Percentiles rank a stretch among this genome's conserved stretches.
Conservation (phyloP, 2,888 invertebrate genomes). For the Leucophora obtusa region DNA sequence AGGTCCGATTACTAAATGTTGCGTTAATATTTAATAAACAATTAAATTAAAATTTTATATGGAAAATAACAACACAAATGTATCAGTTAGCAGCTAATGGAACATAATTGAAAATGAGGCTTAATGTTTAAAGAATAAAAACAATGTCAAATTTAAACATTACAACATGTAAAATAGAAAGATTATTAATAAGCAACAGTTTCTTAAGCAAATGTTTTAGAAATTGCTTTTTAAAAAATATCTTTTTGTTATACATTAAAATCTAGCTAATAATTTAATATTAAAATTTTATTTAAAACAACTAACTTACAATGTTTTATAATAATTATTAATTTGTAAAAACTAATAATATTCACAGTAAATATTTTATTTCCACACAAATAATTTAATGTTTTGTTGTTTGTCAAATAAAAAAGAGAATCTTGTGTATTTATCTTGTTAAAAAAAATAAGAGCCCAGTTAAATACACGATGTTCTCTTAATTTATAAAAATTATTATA, state of each 20-base stretch:
- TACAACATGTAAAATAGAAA: too few relatives aligned
- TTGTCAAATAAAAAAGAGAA: constrained; percentile 45
- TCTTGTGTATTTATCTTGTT: constrained; percentile 57
- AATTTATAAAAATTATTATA: not conserved
- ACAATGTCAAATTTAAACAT: not conserved
- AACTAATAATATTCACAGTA: constrained; percentile 9
- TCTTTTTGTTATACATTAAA: not conserved
- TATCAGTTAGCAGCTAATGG: too few relatives aligned
- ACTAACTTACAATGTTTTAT: constrained; percentile 21
- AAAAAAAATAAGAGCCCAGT: constrained; percentile 51
- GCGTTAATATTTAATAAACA: too few relatives aligned
- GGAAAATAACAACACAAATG: too few relatives aligned
- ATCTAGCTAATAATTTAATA: constrained; percentile 10
- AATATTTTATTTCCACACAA: constrained; percentile 13
- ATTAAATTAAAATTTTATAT: too few relatives aligned
- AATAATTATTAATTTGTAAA: not conserved
- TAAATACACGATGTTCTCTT: constrained; percentile 58
- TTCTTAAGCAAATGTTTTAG: not conserved
- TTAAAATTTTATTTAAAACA: constrained; percentile 8
- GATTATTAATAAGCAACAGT: too few relatives aligned
- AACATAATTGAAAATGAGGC: too few relatives aligned
- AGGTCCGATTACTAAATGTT: too few relatives aligned
- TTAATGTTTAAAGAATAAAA: too few relatives aligned
- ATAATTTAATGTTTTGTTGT: not conserved
- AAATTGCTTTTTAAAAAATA: not conserved